Evolutionary conservation across 2,797 vertebrate genomes (phyloP).

Genomic region (Podarcis siculus): DNA sequence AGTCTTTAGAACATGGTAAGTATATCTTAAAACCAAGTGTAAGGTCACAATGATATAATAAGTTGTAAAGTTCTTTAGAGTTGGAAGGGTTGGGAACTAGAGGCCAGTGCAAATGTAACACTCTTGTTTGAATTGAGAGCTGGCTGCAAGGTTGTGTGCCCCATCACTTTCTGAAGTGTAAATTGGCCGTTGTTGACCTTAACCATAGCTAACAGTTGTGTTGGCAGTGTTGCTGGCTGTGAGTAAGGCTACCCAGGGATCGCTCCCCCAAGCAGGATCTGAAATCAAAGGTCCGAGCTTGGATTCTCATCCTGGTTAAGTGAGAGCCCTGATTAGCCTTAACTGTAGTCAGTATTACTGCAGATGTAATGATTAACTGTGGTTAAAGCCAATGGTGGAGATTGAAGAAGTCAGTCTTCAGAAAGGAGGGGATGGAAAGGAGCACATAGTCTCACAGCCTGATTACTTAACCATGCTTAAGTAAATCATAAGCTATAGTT

Average conservation of each 20-base stretch:
- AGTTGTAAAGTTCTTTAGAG: slow-evolving; percentile 60
- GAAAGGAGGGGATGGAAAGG: background rate
- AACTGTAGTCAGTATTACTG: background rate
- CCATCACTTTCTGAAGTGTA: background rate
- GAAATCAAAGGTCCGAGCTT: background rate
- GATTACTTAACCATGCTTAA: background rate
- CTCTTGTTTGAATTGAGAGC: slow-evolving; percentile 1
- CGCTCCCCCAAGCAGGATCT: background rate
- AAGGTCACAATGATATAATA: slow-evolving; percentile 71
- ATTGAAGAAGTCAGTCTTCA: background rate
- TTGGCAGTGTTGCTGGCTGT: background rate
- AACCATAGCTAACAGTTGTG: background rate
- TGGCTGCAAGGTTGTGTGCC: background rate
- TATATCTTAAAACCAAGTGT: slow-evolving; percentile 77
- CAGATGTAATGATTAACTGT: background rate
- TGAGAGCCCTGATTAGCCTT: background rate
- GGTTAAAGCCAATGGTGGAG: background rate
- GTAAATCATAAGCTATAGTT: background rate
- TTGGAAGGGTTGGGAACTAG: slow-evolving; percentile 76
- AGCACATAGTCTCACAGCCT: background rate
- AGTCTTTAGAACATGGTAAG: slow-evolving; percentile 76
- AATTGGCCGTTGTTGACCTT: background rate
- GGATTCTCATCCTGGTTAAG: slow-evolving; percentile 6
- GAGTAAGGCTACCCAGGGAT: background rate
- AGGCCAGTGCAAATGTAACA: slow-evolving; percentile 8